Percentiles rank a stretch among this genome's conserved stretches.
phyloP scores from a whole-genome alignment of 2,113 vertebrate species.

The Capra hircus region DNA sequence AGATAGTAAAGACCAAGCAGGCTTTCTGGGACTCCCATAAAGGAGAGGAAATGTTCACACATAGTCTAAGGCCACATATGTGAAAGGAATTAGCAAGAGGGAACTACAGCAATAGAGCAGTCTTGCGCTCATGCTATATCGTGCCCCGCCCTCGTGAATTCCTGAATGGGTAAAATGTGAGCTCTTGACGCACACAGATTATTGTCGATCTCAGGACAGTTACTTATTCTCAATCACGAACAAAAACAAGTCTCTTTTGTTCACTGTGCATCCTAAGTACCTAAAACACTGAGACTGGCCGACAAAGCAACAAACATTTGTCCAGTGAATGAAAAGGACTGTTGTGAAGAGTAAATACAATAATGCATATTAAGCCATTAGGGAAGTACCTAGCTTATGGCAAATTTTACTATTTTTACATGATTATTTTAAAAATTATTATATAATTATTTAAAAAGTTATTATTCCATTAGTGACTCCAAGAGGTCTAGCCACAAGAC shows the following conservation, averaged over 20 bases:
- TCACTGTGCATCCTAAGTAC: neutral
- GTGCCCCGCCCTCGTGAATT: neutral
- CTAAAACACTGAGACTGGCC: neutral
- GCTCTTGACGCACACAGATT: neutral
- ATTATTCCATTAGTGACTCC: neutral
- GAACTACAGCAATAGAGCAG: neutral
- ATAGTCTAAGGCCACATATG: neutral
- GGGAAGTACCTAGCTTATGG: neutral
- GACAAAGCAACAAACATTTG: neutral
- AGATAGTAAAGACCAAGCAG: neutral
- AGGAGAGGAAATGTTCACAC: neutral
- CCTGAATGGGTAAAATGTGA: neutral
- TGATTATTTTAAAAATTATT: neutral
- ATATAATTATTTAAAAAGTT: neutral
- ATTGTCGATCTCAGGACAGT: neutral
- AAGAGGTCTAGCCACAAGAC: neutral
- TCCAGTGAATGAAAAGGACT: neutral
- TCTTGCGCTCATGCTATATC: too few relatives aligned
- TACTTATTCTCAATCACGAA: neutral
- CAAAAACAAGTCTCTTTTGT: neutral
- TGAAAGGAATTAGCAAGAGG: neutral
- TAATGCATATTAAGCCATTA: neutral
- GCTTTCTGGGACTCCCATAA: neutral
- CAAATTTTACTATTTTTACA: neutral
- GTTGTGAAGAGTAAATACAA: neutral